Percentiles rank a stretch among this genome's conserved stretches.
phyloP scores from a whole-genome alignment of 1,140 invertebrate genomes.

The Sycophaga agraensis region DNA sequence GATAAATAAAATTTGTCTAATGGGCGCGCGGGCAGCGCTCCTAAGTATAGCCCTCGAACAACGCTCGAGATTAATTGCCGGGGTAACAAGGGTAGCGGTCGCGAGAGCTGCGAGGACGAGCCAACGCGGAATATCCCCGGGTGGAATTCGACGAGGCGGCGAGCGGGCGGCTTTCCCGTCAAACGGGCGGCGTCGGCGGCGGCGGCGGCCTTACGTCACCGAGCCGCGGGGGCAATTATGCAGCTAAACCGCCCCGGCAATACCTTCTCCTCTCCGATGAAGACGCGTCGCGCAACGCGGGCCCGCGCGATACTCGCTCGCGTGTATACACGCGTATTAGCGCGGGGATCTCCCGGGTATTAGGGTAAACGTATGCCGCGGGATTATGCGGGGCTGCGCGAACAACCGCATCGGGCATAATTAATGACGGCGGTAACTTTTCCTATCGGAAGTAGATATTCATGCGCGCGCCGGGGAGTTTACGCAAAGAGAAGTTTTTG shows the following conservation, averaged over 20 bases:
- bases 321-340: constrained; percentile 26
- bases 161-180: background rate
- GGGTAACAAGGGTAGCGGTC: background rate
- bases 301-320: background rate
- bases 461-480: constrained; percentile 31
- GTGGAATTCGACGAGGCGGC: constrained; percentile 7
- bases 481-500: constrained; percentile 38
- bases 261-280: constrained; percentile 27
- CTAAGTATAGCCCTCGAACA: background rate
- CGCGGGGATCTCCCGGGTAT: constrained; percentile 21
- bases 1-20: constrained; percentile 21
- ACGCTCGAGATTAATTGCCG: constrained; percentile 9
- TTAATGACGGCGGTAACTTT: constrained; percentile 33
- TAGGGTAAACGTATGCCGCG: constrained; percentile 30
- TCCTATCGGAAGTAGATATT: constrained; percentile 37
- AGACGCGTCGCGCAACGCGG: background rate
- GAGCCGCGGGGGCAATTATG: constrained; percentile 16
- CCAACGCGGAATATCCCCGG: background rate
- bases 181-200: background rate
- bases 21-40: background rate
- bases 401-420: constrained; percentile 33
- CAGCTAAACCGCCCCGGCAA: constrained; percentile 10
- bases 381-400: constrained; percentile 24
- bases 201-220: background rate
- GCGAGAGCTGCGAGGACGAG: background rate